A percentile compares a stretch with the other conserved stretches of the same genome.
phyloP scores from a whole-genome alignment of 2,113 vertebrate species.

The Podarcis cretensis region DNA sequence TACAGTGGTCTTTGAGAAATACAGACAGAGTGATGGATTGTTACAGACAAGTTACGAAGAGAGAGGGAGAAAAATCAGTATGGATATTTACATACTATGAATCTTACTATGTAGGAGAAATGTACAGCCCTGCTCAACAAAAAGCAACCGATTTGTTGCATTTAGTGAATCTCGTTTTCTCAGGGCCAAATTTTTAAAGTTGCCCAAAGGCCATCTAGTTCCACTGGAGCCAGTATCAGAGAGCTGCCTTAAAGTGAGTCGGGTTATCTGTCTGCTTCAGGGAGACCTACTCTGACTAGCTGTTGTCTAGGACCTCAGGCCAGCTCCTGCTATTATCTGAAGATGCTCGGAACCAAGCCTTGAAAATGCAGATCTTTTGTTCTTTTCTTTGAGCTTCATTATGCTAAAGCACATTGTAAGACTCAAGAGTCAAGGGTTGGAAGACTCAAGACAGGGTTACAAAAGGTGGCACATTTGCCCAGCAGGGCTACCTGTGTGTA shows the following conservation, averaged over 20 bases:
- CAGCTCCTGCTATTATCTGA: too few relatives aligned
- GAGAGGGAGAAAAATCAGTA: slow-evolving; percentile 53
- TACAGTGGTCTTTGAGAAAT: slow-evolving; percentile 50
- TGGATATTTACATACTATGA: slow-evolving; percentile 74
- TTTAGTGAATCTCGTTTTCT: not conserved
- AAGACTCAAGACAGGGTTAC: too few relatives aligned
- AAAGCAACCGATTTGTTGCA: slow-evolving; percentile 35
- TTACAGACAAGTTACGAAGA: slow-evolving; percentile 65
- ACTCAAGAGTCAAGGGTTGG: not conserved
- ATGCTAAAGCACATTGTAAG: not conserved
- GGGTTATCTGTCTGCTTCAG: not conserved
- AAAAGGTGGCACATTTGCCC: too few relatives aligned
- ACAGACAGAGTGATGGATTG: slow-evolving; percentile 42
- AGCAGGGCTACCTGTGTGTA: not conserved
- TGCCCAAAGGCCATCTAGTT: not conserved
- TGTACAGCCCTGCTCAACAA: slow-evolving; percentile 60
- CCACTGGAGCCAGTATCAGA: not conserved
- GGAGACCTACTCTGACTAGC: not conserved
- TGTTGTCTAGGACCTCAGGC: not conserved
- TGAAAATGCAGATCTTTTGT: not conserved
- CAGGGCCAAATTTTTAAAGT: not conserved
- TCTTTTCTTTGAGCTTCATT: not conserved
- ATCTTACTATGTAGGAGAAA: slow-evolving; percentile 65
- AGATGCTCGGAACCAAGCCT: not conserved
- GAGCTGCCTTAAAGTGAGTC: not conserved